Conservation (phyloP, 2,113 vertebrate species). For the Prolemur simus region DNA sequence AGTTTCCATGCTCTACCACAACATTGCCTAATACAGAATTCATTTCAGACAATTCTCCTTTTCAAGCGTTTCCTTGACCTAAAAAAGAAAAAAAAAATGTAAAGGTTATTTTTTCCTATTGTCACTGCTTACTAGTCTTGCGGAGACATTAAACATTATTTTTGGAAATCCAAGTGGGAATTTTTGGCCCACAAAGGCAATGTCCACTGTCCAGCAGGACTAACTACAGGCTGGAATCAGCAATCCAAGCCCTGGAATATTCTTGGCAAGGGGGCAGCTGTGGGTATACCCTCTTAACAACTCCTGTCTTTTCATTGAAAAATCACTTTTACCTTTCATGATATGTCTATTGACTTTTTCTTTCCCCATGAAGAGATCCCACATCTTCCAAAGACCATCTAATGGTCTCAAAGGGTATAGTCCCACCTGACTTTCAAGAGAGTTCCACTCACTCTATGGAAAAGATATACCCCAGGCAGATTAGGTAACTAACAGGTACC, state of each 20-base stretch:
- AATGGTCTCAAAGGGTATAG: background rate
- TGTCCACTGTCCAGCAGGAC: background rate
- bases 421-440: background rate
- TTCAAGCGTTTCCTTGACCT: constrained; percentile 25
- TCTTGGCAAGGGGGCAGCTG: background rate
- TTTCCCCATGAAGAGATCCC: background rate
- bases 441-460: background rate
- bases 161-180: constrained; percentile 21
- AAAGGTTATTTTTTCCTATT: constrained; percentile 34
- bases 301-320: background rate
- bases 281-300: background rate
- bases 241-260: background rate
- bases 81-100: background rate
- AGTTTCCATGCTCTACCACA: constrained; percentile 40
- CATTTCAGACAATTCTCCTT: constrained; percentile 50
- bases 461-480: background rate
- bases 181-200: background rate
- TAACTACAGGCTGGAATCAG: background rate
- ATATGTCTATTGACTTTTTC: background rate
- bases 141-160: constrained; percentile 37
- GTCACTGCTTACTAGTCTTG: background rate
- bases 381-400: background rate
- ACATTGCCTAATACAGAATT: background rate
- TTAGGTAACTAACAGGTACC: background rate
- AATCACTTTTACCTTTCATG: background rate